Evolutionary conservation across 2,113 vertebrate genomes (phyloP), one percentile per base, ranked within the genome.

Genomic region (Psophia crepitans): DNA sequence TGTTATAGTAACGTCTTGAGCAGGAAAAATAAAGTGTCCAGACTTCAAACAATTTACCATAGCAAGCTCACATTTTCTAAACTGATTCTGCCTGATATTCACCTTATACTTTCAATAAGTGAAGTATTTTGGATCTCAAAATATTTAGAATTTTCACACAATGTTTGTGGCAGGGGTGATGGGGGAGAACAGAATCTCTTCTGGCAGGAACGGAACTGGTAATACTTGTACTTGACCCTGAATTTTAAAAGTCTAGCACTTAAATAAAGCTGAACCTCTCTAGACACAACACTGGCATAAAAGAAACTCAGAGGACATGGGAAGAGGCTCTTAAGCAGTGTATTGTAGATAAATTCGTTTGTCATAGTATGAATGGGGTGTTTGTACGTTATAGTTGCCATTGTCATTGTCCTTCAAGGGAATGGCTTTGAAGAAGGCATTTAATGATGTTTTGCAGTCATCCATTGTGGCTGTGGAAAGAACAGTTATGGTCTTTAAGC

Each of bases 161-260:
- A 22, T 74, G 27, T 16, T 61, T 2, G 1, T 44, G n/a, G 8
- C 0, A 0, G 7, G 5, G 10, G 5, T 68, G 18, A 18, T 16
- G 4, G 6, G 5, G 7, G 2, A 16, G 3, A 49, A 54, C 5
- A 66, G 19, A 63, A n/a, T 10, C 35, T 49, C 8, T 73, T 53
- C 26, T 6, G 63, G 18, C 8, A 58, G 7, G 33, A 84, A 58
- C 8, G 20, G 12, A 91, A 60, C n/a, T 30, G 32, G 7, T 81
- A n/a, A 49, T 32, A 58, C 39, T 43, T 70, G 4, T 51, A 35
- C 26, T 35, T 89, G 37, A 87, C 14, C 7, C 7, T 2, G 3
- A 2, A 11, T 24, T 87, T 91, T 69, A 78, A 82, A 87, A 84
- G 13, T 51, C 63, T 33, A 71, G 7, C 9, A 18, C 4, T 61